These are phyloP conservation scores for Catharus ustulatus DNA, from an alignment of 2,797 vertebrate species.

Conservation along the genomic window DNA sequence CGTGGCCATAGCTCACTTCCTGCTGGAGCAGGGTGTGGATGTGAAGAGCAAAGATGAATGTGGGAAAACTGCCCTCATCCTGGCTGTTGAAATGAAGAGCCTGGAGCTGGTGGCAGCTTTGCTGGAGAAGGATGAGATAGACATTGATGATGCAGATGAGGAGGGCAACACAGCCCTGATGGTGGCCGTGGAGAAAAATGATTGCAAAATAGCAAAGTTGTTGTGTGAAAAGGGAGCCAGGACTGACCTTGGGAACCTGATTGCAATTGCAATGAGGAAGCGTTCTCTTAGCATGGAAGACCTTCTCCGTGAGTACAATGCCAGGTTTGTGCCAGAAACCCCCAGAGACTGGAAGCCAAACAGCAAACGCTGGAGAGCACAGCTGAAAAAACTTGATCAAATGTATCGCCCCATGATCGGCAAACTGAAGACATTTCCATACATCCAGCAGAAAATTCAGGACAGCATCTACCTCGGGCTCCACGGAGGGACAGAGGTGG, in stretches of 20 bases:
- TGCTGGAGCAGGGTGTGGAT: slow-evolving; percentile 31
- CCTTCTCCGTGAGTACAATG: background rate
- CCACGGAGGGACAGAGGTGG: slow-evolving; percentile 58
- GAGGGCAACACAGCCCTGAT: slow-evolving; percentile 64
- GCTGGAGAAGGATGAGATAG: slow-evolving; percentile 38
- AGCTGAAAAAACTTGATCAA: slow-evolving; percentile 42
- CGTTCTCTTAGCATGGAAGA: background rate
- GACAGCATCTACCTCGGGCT: slow-evolving; percentile 74
- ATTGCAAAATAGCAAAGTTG: background rate
- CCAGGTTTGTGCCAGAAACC: background rate
- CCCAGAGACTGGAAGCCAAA: slow-evolving; percentile 31
- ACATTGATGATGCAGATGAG: slow-evolving; percentile 54
- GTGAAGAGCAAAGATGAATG: slow-evolving; percentile 55
- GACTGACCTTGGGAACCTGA: slow-evolving; percentile 35
- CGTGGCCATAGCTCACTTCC: background rate
- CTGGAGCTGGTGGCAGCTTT: slow-evolving; percentile 54
- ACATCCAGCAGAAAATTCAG: slow-evolving; percentile 52
- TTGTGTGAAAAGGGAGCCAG: slow-evolving; percentile 60
- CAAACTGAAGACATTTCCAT: slow-evolving; percentile 68
- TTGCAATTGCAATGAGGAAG: background rate
- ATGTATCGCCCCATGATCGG: slow-evolving; percentile 54
- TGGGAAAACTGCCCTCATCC: slow-evolving; percentile 72
- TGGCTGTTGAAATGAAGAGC: slow-evolving; percentile 64
- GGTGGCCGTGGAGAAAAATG: slow-evolving; percentile 34
- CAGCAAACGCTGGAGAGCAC: slow-evolving; percentile 58